These are phyloP conservation scores for Smittia aterrima DNA, from an alignment of 2,888 invertebrate genomes.

Conservation along the genomic window DNA sequence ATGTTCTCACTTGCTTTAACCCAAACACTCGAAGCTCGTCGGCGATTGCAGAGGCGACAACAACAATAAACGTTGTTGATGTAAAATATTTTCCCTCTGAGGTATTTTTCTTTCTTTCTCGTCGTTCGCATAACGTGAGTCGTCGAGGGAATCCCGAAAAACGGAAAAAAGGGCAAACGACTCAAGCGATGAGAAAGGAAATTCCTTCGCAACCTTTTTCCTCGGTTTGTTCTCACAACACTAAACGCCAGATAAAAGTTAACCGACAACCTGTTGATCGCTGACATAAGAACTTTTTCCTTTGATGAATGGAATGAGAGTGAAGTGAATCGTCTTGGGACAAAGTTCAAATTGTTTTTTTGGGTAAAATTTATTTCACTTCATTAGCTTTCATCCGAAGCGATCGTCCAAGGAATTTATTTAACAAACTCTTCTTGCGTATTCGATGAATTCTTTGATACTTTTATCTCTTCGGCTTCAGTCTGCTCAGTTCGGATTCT, in stretches of 20 bases:
- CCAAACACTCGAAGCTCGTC: background rate
- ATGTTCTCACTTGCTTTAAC: background rate
- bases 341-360: no score
- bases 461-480: no score
- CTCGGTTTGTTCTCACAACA: background rate
- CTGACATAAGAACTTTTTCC: background rate
- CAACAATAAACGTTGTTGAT: background rate
- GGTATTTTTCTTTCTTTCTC: slow-evolving; percentile 1
- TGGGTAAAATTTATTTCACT: no score
- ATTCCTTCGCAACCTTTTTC: slow-evolving; percentile 6
- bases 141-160: background rate
- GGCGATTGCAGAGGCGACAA: background rate
- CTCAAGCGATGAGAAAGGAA: slow-evolving; percentile 7
- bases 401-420: no score
- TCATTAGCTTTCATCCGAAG: no score
- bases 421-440: no score
- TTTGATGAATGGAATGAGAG: background rate
- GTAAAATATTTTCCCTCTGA: slow-evolving; percentile 7
- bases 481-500: background rate
- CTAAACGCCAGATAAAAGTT: background rate
- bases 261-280: background rate
- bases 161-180: background rate
- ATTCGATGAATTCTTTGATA: no score
- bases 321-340: no score
- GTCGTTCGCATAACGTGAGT: background rate